These are phyloP conservation scores for Philereme vetulata DNA, from an alignment of 2,888 invertebrate species.

Conservation along the genomic window DNA sequence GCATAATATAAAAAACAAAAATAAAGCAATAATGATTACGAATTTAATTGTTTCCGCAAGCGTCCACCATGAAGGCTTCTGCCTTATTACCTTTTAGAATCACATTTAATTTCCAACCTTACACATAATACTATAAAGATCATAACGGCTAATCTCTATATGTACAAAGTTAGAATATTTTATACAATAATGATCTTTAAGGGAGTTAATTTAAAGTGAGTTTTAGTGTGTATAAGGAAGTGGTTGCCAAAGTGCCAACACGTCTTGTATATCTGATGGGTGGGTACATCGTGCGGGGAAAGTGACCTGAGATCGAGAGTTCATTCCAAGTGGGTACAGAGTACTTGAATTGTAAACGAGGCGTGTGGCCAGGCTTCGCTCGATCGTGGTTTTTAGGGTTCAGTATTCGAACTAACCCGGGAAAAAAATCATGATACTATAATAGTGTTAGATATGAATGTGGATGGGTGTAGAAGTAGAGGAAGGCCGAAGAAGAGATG, in stretches of 20 bases:
- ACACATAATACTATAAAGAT: not conserved
- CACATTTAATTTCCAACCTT: conserved; percentile 3
- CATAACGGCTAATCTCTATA: not conserved
- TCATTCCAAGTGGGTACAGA: conserved; percentile 15
- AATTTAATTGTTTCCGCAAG: conserved; percentile 9
- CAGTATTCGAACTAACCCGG: no score
- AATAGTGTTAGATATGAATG: no score
- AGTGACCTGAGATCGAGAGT: conserved; percentile 29
- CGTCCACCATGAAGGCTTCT: conserved; percentile 14
- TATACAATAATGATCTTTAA: not conserved
- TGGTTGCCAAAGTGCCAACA: not conserved
- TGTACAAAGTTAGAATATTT: not conserved
- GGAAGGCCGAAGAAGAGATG: no score
- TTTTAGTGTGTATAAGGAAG: conserved; percentile 13
- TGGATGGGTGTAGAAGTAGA: no score
- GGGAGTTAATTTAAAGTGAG: not conserved
- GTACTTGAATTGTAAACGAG: not conserved
- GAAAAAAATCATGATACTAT: no score
- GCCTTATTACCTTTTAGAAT: not conserved
- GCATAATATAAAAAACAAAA: not conserved
- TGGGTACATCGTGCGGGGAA: conserved; percentile 21
- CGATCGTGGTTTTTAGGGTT: no score
- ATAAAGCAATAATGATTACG: not conserved
- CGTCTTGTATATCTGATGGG: conserved; percentile 18
- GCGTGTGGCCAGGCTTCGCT: no score